These are phyloP conservation scores for Leptocoma aspasia DNA, from an alignment of 2,113 vertebrate species.

Conservation along the genomic window DNA sequence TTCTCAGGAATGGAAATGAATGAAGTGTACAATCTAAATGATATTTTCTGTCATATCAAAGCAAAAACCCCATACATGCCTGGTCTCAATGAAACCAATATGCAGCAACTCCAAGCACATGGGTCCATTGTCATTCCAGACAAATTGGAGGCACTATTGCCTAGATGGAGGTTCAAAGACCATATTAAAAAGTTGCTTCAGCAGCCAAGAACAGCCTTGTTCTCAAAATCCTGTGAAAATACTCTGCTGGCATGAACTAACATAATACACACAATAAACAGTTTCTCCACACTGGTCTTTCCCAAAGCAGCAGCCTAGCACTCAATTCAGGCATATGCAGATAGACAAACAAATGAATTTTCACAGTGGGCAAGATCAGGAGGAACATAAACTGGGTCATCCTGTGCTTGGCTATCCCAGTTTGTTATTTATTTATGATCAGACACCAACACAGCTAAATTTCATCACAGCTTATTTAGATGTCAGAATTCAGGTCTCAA, in stretches of 20 bases:
- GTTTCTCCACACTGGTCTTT: neutral
- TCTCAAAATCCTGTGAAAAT: neutral
- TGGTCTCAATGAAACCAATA: neutral
- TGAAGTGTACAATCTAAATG: neutral
- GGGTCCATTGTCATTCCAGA: neutral
- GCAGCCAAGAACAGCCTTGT: neutral
- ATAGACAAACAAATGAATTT: neutral
- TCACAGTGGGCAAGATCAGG: neutral
- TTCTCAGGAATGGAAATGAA: neutral
- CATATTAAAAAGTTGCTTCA: neutral
- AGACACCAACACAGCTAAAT: neutral
- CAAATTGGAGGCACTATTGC: neutral
- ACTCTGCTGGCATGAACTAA: neutral
- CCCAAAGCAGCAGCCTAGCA: neutral
- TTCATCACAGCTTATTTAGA: neutral
- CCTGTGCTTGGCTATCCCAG: neutral
- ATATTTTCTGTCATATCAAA: neutral
- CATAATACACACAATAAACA: neutral
- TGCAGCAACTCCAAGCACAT: neutral
- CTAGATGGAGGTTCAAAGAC: neutral
- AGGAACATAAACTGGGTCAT: neutral
- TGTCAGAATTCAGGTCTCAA: neutral
- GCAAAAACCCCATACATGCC: accelerated
- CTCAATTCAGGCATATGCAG: neutral
- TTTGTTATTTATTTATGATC: neutral